These are phyloP conservation scores for Cetonia aurata DNA, from an alignment of 2,888 invertebrate genomes.

Conservation along the genomic window DNA sequence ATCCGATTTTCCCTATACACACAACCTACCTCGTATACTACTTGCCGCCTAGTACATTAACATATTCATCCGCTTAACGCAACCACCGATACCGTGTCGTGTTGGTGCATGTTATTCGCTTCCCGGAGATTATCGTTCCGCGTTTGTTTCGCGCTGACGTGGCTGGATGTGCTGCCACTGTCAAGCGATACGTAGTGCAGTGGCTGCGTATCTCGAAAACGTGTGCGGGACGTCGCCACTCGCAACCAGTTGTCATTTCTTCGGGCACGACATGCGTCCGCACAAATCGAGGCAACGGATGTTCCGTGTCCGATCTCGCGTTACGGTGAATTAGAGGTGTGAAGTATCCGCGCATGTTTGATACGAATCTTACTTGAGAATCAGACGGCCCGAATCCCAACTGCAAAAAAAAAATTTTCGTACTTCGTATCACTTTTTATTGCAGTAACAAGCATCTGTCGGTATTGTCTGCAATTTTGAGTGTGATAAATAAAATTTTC, in stretches of 20 bases:
- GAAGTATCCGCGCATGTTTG: no score
- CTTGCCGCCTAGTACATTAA: slow-evolving; percentile 8
- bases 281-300: slow-evolving; percentile 30
- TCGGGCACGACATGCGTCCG: slow-evolving; percentile 17
- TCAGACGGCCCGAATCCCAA: no score
- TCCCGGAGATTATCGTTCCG: slow-evolving; percentile 23
- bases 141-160: slow-evolving; percentile 6
- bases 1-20: slow-evolving; percentile 8
- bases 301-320: slow-evolving; percentile 26
- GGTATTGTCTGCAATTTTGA: no score
- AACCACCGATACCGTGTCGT: no score
- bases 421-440: no score
- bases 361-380: no score
- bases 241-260: slow-evolving; percentile 22
- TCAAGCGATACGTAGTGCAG: neutral
- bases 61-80: slow-evolving; percentile 26
- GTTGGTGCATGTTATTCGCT: neutral
- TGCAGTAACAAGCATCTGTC: no score
- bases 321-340: neutral
- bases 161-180: slow-evolving; percentile 1
- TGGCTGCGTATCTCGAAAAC: neutral
- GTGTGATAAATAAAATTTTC: no score
- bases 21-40: neutral
- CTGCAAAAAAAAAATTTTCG: no score
- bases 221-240: slow-evolving; percentile 13